Evolutionary conservation across 2,888 invertebrate species (phyloP).

Genomic region (Dione vanillae): DNA sequence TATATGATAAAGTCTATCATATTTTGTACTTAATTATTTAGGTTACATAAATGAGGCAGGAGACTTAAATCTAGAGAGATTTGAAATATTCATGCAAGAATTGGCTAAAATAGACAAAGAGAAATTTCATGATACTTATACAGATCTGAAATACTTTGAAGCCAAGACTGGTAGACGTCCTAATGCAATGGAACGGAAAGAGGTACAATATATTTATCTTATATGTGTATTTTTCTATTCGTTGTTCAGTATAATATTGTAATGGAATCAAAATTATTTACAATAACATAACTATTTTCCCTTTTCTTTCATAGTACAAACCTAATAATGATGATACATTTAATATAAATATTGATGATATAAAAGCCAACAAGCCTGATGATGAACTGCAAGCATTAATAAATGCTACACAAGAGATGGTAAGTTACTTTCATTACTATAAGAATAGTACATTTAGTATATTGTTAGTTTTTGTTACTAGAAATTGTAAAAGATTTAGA

Average conservation of each 20-base stretch:
- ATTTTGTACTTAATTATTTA: slow-evolving; percentile 56
- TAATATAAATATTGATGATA: slow-evolving; percentile 72
- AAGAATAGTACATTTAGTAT: background rate
- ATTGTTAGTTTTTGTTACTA: no score
- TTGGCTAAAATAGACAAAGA: slow-evolving; percentile 89
- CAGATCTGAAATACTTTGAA: slow-evolving; percentile 93
- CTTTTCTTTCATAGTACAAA: slow-evolving; percentile 65
- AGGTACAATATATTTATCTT: slow-evolving; percentile 50
- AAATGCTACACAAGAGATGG: slow-evolving; percentile 86
- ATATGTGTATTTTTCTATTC: no score
- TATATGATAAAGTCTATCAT: no score
- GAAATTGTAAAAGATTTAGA: no score
- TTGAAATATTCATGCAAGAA: slow-evolving; percentile 93
- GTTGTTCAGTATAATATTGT: no score
- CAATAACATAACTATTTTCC: background rate
- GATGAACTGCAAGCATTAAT: slow-evolving; percentile 86
- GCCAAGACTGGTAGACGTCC: slow-evolving; percentile 88
- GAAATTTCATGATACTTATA: slow-evolving; percentile 89
- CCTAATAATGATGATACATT: slow-evolving; percentile 80
- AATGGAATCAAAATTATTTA: background rate
- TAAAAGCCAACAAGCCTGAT: slow-evolving; percentile 70
- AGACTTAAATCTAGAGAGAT: slow-evolving; percentile 90
- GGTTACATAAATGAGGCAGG: slow-evolving; percentile 98
- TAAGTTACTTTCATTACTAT: slow-evolving; percentile 56
- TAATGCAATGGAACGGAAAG: slow-evolving; percentile 73